Base-by-base conservation (phyloP, 2,888 invertebrate species). In the Andricus curvator region DNA sequence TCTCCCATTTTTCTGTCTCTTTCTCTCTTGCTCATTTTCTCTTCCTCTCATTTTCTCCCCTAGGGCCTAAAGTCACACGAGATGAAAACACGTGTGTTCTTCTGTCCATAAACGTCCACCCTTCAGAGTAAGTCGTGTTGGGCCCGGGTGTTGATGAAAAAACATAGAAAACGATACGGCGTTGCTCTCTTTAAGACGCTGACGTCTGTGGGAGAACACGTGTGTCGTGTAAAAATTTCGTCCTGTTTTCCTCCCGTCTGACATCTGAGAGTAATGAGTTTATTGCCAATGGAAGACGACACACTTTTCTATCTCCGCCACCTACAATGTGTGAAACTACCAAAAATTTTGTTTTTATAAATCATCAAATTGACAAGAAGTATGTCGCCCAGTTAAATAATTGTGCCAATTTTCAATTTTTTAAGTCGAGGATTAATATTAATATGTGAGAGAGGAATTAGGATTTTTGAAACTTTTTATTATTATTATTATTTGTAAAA, bases 91-190 rank as follows among this genome's bases (percentile, higher is more conserved):
- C 83, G 80, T 82, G 84, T 85, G 81, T 81, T 48, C 13, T 15
- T 60, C 68, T 68, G 17, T 68, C 37, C 44, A 37, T 68, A 60
- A 60, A 33, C 22, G 44, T 44, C 64, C 65, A n/a, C 77, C 78
- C 78, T 56, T 33, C 67, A 22, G 15, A 56, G 51, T 51, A 60
- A 20, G 41, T 25, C 68, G 68, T 41, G n/a, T 48, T 41, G 64
- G 44, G 13, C 20, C 64, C 37, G 65, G 29, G 70, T 51, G 70
- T 51, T 51, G 29, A 51, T 51, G 51, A 51, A 51, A 80, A 84
- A 82, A 79, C 81, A 65, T 82, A 84, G 86, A 86, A 86, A 88
- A 87, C 85, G 87, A 88, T 88, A 88, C 85, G 82, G 66, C 62
- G 74, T 33, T 67, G n/a, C 56, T 68, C 44, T 76, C 64, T 41